Conservation (phyloP, 2,113 vertebrate species). For the Cryptomyrus ogoouensis region DNA sequence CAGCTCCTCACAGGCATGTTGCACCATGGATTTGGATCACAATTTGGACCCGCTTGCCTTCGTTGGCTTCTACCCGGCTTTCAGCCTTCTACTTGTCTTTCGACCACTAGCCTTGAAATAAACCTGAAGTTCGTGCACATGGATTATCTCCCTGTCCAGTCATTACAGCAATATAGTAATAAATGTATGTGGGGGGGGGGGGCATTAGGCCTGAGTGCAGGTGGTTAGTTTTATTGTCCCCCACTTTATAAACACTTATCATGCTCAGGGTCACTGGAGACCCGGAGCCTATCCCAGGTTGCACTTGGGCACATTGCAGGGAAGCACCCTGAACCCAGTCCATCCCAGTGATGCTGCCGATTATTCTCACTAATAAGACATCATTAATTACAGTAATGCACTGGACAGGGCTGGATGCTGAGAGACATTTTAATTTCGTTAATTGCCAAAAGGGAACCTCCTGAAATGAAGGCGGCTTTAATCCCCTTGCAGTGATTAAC, state of each 20-base stretch:
- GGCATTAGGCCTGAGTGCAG: neutral
- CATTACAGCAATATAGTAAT: neutral
- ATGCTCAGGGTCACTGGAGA: neutral
- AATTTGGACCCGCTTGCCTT: neutral
- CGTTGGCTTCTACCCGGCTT: neutral
- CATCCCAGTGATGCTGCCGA: neutral
- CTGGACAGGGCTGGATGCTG: neutral
- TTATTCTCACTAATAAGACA: neutral
- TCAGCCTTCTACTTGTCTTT: neutral
- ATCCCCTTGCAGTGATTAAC: neutral
- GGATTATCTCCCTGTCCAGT: neutral
- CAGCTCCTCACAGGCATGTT: neutral
- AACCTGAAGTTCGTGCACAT: neutral
- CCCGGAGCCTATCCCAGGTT: neutral
- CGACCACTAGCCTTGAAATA: neutral
- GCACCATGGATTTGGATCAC: neutral
- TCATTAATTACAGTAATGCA: neutral
- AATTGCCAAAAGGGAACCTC: neutral
- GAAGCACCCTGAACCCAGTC: neutral
- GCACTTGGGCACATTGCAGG: neutral
- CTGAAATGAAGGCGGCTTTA: neutral
- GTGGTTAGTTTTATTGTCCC: neutral
- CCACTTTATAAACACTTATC: neutral
- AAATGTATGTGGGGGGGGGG: neutral
- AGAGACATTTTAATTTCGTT: neutral